Evolutionary conservation across 2,797 vertebrate genomes (phyloP).

Genomic region (Rachycentron canadum): DNA sequence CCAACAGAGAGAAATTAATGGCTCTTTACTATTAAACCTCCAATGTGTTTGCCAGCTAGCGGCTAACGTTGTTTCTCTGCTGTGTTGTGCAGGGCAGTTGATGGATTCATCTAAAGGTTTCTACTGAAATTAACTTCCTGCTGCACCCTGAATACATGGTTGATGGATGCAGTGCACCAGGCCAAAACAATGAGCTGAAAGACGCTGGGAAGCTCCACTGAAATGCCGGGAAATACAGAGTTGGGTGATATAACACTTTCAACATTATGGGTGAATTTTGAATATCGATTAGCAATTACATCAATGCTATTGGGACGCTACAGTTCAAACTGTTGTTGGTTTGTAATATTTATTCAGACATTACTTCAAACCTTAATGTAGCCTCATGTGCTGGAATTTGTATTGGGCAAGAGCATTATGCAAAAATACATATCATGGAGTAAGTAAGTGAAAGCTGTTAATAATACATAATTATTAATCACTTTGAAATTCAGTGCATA

Average conservation of each 20-base stretch:
- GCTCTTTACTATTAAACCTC: background rate
- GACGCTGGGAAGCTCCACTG: background rate
- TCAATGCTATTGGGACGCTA: background rate
- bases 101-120: background rate
- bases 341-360: constrained; percentile 2
- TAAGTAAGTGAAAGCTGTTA: background rate
- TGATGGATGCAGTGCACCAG: background rate
- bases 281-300: background rate
- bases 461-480: background rate
- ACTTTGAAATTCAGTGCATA: background rate
- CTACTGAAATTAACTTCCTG: background rate
- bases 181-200: constrained; percentile 12
- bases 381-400: background rate
- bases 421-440: background rate
- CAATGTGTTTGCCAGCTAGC: background rate
- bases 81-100: background rate
- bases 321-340: background rate
- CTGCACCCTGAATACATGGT: background rate
- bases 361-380: background rate
- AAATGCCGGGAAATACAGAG: background rate
- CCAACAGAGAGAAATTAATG: background rate
- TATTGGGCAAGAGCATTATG: background rate
- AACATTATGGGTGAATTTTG: background rate
- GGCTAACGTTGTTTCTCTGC: background rate
- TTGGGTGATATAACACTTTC: background rate